phyloP scores from a whole-genome alignment of 2,888 invertebrate genomes.

The Portevinia maculata region DNA sequence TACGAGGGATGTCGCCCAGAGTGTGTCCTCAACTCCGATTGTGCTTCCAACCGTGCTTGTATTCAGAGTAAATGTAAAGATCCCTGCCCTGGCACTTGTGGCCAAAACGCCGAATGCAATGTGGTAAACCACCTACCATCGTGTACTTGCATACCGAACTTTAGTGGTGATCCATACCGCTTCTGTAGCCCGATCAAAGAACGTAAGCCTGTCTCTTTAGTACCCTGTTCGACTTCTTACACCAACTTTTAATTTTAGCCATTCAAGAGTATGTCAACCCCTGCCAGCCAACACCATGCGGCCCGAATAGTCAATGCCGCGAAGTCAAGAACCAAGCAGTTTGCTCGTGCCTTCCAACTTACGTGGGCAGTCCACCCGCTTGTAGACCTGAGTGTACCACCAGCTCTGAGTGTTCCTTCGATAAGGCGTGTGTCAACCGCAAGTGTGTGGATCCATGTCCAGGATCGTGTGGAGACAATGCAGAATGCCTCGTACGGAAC shows the following conservation, averaged over 20 bases:
- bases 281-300: constrained; percentile 86
- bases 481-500: constrained; percentile 84
- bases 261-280: constrained; percentile 82
- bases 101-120: constrained; percentile 89
- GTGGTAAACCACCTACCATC: constrained; percentile 88
- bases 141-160: constrained; percentile 87
- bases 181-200: constrained; percentile 84
- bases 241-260: constrained; percentile 75
- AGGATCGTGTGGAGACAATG: constrained; percentile 89
- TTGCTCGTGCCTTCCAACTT: constrained; percentile 86
- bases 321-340: constrained; percentile 84
- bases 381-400: constrained; percentile 91
- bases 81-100: constrained; percentile 91
- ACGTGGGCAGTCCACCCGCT: constrained; percentile 87
- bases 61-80: constrained; percentile 89
- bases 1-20: constrained; percentile 90
- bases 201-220: constrained; percentile 82
- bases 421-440: constrained; percentile 86
- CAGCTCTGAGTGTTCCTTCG: constrained; percentile 86
- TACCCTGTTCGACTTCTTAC: neutral
- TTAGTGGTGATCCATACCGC: constrained; percentile 90
- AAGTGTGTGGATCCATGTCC: constrained; percentile 89
- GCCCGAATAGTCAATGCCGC: constrained; percentile 86
- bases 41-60: constrained; percentile 88
- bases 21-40: constrained; percentile 89